Conservation (phyloP, 2,113 vertebrate genomes). For the Myocastor coypus region DNA sequence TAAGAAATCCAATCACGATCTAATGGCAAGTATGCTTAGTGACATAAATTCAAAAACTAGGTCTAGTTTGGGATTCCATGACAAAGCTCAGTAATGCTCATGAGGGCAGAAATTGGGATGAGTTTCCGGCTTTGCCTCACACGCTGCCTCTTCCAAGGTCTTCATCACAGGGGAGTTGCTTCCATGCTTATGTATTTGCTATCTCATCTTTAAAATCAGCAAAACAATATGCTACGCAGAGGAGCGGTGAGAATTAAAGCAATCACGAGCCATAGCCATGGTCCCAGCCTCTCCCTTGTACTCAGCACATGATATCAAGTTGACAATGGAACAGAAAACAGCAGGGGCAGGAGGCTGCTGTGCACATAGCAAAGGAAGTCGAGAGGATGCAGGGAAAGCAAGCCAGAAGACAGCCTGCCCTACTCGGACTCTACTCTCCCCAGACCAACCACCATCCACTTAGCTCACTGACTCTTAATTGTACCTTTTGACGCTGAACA, state of each 20-base stretch:
- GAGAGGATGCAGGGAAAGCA: neutral
- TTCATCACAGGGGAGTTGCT: neutral
- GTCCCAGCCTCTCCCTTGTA: neutral
- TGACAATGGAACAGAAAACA: neutral
- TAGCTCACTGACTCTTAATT: neutral
- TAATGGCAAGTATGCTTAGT: neutral
- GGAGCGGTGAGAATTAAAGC: neutral
- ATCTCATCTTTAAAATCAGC: neutral
- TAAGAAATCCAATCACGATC: neutral
- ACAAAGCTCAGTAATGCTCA: neutral
- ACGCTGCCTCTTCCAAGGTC: neutral
- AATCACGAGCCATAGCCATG: neutral
- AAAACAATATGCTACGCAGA: neutral
- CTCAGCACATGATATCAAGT: neutral
- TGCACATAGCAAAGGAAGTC: fast-evolving
- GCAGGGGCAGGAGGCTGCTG: fast-evolving
- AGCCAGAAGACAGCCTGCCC: neutral
- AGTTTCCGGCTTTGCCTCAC: neutral
- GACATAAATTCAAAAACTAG: neutral
- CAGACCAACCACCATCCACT: neutral
- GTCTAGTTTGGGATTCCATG: neutral
- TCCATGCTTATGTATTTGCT: neutral
- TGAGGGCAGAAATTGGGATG: neutral
- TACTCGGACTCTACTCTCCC: neutral
- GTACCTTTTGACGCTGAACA: neutral